Evolutionary conservation across 1,140 invertebrate species (phyloP).

Genomic region (Polypedilum pembai): DNA sequence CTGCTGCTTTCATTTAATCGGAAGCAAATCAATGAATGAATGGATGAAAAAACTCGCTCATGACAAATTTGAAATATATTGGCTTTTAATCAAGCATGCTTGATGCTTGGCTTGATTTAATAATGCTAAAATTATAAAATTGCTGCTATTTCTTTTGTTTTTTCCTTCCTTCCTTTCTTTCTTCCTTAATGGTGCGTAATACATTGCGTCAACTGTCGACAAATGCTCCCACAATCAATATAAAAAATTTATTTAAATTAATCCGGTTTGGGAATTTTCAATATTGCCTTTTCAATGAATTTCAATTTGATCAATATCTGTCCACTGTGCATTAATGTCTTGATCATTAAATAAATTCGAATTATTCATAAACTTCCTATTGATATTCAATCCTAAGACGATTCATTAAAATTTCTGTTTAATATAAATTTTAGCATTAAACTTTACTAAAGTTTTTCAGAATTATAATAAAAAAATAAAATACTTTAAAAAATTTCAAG

Average conservation of each 20-base stretch:
- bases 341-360: no score
- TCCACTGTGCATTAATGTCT: neutral
- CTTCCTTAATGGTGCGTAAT: no score
- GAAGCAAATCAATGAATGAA: neutral
- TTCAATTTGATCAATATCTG: neutral
- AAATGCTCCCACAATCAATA: no score
- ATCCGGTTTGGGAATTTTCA: neutral
- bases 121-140: neutral
- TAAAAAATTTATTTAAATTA: neutral
- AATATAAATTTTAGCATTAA: no score
- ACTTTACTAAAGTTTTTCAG: no score
- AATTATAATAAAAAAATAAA: no score
- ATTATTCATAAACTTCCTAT: no score
- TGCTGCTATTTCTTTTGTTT: neutral
- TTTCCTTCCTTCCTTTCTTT: neutral
- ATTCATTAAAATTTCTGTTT: no score
- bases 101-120: neutral
- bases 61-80: neutral
- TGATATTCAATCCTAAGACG: no score
- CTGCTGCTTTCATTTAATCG: neutral
- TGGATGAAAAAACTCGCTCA: no score
- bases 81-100: slow-evolving; percentile 1
- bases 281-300: neutral
- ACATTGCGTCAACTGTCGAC: no score
- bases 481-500: no score